Evolutionary conservation across 2,888 invertebrate species (phyloP).

Genomic region (Blastobasis lacticolella): DNA sequence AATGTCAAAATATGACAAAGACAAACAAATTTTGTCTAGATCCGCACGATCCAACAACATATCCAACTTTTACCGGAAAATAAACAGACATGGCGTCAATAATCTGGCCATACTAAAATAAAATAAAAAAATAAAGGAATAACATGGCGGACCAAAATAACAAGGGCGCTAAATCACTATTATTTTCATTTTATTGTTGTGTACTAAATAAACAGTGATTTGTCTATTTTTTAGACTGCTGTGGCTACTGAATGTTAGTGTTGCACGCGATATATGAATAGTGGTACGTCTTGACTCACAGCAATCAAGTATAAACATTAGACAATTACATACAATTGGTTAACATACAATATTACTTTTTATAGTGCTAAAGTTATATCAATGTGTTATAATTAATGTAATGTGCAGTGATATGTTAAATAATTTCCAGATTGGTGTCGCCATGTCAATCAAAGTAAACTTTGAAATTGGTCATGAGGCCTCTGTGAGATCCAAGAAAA

Average conservation of each 20-base stretch:
- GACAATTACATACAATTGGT: too few species aligned
- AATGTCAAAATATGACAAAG: too few species aligned
- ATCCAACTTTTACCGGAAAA: background rate
- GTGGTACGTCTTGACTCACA: too few species aligned
- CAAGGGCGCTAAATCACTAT: conserved; percentile 71
- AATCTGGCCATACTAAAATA: conserved; percentile 4
- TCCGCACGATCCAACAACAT: too few species aligned
- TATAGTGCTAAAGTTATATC: too few species aligned
- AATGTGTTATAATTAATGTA: too few species aligned
- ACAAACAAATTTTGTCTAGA: too few species aligned
- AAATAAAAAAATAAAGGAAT: conserved; percentile 21
- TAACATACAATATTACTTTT: too few species aligned
- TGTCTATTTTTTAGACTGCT: too few species aligned
- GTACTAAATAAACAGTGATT: conserved; percentile 16
- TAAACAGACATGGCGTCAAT: background rate
- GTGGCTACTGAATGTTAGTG: too few species aligned
- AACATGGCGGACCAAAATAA: conserved; percentile 73
- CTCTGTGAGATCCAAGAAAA: conserved; percentile 84
- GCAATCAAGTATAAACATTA: too few species aligned
- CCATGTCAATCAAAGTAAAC: conserved; percentile 77
- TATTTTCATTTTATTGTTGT: conserved; percentile 37
- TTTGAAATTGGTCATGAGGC: conserved; percentile 96
- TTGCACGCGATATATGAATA: too few species aligned
- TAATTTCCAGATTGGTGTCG: conserved; percentile 25
- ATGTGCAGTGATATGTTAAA: background rate